Conservation (phyloP, 2,113 vertebrate species). For the Myrmophylax atrothorax region DNA sequence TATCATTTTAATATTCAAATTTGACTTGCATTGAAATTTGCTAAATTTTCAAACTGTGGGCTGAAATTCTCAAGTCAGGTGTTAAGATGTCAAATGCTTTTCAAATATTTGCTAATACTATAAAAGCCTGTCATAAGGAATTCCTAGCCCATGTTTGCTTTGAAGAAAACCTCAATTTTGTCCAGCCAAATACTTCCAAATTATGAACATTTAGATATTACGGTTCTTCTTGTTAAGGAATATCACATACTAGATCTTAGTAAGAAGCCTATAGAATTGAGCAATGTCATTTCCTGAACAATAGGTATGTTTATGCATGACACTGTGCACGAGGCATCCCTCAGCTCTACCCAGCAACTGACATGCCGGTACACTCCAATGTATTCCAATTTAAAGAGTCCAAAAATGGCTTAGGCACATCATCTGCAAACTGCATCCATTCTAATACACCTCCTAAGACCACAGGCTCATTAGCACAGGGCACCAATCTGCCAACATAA, state of each 20-base stretch:
- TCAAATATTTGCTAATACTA: background rate
- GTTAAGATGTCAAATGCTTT: background rate
- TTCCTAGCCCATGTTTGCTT: background rate
- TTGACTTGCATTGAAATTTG: background rate
- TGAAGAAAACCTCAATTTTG: background rate
- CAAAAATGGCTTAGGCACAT: background rate
- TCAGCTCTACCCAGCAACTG: background rate
- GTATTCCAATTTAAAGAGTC: background rate
- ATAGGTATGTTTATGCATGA: background rate
- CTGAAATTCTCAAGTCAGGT: background rate
- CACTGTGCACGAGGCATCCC: background rate
- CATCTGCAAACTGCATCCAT: background rate
- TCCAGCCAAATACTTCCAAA: background rate
- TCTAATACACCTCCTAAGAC: background rate
- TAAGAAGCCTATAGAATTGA: background rate
- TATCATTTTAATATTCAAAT: background rate
- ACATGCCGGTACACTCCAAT: fast-evolving
- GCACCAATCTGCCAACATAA: background rate
- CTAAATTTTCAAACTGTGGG: background rate
- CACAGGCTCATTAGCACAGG: background rate
- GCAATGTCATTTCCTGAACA: background rate
- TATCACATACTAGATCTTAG: background rate
- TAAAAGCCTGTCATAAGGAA: background rate
- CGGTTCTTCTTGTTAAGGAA: background rate
- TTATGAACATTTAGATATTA: background rate